These are phyloP conservation scores for Meteorus sp. DNA, from an alignment of 1,140 invertebrate species.

Conservation along the genomic window DNA sequence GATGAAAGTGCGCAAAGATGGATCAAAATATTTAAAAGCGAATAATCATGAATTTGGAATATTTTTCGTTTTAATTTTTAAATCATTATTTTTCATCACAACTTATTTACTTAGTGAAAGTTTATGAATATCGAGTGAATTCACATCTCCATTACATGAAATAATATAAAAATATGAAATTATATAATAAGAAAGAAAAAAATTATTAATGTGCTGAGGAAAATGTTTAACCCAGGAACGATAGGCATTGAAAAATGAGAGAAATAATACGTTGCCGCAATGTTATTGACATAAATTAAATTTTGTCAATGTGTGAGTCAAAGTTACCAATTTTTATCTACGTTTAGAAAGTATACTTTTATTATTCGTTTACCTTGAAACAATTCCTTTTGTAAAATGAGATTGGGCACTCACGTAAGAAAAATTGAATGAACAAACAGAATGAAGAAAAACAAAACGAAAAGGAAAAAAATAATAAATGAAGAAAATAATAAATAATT, in stretches of 20 bases:
- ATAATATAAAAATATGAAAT: no score
- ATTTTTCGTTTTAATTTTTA: conserved; percentile 5
- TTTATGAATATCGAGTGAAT: no score
- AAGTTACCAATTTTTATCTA: conserved; percentile 59
- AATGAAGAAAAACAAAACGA: not conserved
- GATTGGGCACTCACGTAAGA: conserved; percentile 51
- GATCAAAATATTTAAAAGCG: no score
- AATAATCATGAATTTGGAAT: no score
- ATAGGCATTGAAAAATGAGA: conserved; percentile 39
- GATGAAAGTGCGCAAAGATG: no score
- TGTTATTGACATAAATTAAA: conserved; percentile 42
- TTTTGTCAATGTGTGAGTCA: conserved; percentile 58
- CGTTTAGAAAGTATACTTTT: conserved; percentile 53
- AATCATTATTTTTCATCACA: conserved; percentile 5
- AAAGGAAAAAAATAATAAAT: conserved; percentile 3
- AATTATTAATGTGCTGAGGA: conserved; percentile 23
- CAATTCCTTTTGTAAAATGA: conserved; percentile 57
- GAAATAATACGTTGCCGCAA: conserved; percentile 27
- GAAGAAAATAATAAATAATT: no score
- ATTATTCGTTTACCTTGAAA: conserved; percentile 56
- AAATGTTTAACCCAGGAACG: conserved; percentile 56
- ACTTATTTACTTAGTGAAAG: no score
- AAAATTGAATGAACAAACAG: no score
- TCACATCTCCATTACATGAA: no score
- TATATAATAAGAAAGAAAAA: not conserved